phyloP scores from a whole-genome alignment of 2,113 vertebrate species.

The Sinocyclocheilus anophthalmus region DNA sequence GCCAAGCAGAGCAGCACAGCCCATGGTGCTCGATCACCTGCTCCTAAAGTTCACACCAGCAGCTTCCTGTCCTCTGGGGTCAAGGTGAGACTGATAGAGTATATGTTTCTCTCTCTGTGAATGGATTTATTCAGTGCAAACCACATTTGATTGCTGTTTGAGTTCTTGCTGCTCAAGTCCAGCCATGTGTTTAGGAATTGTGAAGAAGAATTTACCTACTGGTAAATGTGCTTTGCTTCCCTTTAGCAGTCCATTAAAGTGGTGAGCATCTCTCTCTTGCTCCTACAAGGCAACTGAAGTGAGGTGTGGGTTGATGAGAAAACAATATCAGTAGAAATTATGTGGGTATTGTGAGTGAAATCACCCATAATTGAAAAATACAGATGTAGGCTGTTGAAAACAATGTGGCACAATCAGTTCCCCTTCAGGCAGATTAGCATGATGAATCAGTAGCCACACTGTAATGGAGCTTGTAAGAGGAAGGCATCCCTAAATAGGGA shows the following conservation, averaged over 20 bases:
- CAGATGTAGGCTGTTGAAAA: slow-evolving; percentile 51
- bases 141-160: background rate
- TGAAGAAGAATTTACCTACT: background rate
- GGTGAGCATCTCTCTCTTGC: background rate
- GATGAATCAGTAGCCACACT: background rate
- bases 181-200: background rate
- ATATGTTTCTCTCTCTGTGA: background rate
- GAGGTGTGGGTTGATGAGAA: background rate
- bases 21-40: slow-evolving; percentile 86
- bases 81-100: slow-evolving; percentile 80
- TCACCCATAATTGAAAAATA: slow-evolving; percentile 53
- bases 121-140: background rate
- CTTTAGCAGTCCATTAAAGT: background rate
- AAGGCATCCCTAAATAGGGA: background rate
- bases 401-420: slow-evolving; percentile 9
- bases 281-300: background rate
- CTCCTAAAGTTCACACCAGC: slow-evolving; percentile 89
- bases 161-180: background rate
- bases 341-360: background rate
- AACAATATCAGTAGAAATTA: background rate
- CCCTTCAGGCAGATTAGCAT: slow-evolving; percentile 3
- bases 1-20: slow-evolving; percentile 80
- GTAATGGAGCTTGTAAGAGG: slow-evolving; percentile 14
- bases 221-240: background rate
- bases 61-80: slow-evolving; percentile 88